Evolutionary conservation across 2,113 vertebrate genomes (phyloP), one percentile per base, ranked within the genome.

Genomic region (Neofelis nebulosa): DNA sequence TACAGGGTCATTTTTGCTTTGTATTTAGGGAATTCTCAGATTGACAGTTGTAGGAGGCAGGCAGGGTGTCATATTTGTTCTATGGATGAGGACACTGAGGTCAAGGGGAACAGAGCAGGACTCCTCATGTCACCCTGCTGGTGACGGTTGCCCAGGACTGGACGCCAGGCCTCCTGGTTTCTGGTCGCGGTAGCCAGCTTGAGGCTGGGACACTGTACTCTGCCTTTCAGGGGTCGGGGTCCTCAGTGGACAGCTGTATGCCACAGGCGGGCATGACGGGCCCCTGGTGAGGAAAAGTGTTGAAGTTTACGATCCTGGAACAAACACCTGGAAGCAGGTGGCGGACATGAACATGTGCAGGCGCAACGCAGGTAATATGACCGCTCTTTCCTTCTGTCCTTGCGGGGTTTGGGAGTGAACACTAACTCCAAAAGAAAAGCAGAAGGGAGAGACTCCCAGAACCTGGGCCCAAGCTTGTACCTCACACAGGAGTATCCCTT

Each of bases 301-400:
- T 4, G 99, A 99, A 95, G 99, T 99, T 95, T 99, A 99, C 0
- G 99, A 99, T 92, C 99, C 99, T 0, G 99, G 99, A 88, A 99
- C 98, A 99, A 99, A 99, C 98, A 98, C 98, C 65, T 99, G 99
- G 99, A 99, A 99, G 68, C 99, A 99, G 98, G 99, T 99, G 92
- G 99, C 99, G 25, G 99, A 99, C 98, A 99, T 99, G 99, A 99
- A 99, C 98, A 99, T 99, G 99, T 99, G 99, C 78, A 98, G 99
- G 55, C 99, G 99, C 92, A 99, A 99, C 11, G 99, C 99, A 99
- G 99, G 99, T 99, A 97, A 98, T 1, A 2, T 0, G 31, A 7
- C 21, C 2, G 7, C 45, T 41, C 29, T 88, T 19, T 76, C 69
- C 13, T 1, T 6, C 48, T 73, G 21, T 31, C 13, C 23, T 45